phyloP scores from a whole-genome alignment of 2,888 invertebrate species.

The Cryptus armator region DNA sequence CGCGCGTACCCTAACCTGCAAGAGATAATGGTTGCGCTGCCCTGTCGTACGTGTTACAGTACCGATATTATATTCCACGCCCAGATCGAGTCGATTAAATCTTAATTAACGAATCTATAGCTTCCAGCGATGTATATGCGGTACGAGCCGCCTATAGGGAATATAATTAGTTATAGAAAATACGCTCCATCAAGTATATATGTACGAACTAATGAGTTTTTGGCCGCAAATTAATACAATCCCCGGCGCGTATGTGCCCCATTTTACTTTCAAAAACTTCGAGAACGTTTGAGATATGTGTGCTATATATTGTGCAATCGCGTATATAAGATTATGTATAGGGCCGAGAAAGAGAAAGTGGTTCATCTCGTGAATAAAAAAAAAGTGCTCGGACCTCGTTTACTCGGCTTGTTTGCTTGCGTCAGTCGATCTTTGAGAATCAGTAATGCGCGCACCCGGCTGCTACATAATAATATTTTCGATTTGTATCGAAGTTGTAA shows the following conservation, averaged over 20 bases:
- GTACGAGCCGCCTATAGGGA: neutral
- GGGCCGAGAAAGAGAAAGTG: slow-evolving; percentile 65
- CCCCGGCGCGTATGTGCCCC: neutral
- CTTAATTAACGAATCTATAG: neutral
- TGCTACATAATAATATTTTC: slow-evolving; percentile 35
- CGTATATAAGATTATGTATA: slow-evolving; percentile 7
- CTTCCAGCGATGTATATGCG: neutral
- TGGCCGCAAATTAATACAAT: slow-evolving; percentile 5
- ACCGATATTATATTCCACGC: neutral
- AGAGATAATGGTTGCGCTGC: neutral
- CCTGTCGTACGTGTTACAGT: too few relatives aligned
- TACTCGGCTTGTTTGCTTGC: slow-evolving; percentile 50
- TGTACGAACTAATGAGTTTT: neutral
- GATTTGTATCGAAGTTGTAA: neutral
- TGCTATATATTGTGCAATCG: slow-evolving; percentile 34
- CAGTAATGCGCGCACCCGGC: slow-evolving; percentile 4
- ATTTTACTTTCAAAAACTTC: slow-evolving; percentile 30
- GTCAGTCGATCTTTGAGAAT: slow-evolving; percentile 34
- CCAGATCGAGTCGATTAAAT: slow-evolving; percentile 9
- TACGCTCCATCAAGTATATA: slow-evolving; percentile 19
- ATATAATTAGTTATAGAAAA: neutral
- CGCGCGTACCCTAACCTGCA: neutral
- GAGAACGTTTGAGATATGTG: slow-evolving; percentile 5
- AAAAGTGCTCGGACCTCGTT: slow-evolving; percentile 52
- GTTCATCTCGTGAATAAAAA: slow-evolving; percentile 60